Percentiles rank a stretch among this genome's conserved stretches.
These are phyloP conservation scores for Synergus gifuensis DNA, from an alignment of 2,888 invertebrate genomes.

Conservation along the genomic window DNA sequence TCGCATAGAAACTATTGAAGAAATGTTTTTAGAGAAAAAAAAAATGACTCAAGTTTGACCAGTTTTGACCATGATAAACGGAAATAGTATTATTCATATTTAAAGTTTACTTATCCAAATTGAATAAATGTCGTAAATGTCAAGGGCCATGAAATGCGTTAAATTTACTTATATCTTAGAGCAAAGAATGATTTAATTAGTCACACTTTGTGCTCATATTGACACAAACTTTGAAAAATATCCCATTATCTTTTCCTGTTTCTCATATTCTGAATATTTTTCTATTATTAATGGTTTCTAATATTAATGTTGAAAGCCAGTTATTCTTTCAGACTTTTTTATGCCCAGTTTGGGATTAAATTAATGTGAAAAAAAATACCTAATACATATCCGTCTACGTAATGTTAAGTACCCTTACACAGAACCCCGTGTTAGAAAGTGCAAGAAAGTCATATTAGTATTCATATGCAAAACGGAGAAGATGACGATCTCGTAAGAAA, in stretches of 20 bases:
- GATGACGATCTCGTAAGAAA: slow-evolving; percentile 52
- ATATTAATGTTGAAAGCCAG: too few species aligned
- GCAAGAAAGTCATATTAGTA: not conserved
- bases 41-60: not conserved
- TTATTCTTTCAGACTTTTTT: too few species aligned
- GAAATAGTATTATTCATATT: not conserved
- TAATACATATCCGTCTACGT: not conserved
- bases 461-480: not conserved
- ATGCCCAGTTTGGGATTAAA: not conserved
- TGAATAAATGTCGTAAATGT: not conserved
- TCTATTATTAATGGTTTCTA: too few species aligned
- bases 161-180: not conserved
- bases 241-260: not conserved
- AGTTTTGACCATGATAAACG: not conserved
- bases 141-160: not conserved
- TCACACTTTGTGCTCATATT: not conserved
- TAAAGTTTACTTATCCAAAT: not conserved
- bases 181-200: not conserved
- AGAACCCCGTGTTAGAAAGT: not conserved
- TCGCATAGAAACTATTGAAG: too few species aligned
- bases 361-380: not conserved
- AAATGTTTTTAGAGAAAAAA: too few species aligned
- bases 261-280: too few species aligned
- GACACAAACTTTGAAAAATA: not conserved
- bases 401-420: not conserved